Percentiles rank a stretch among this genome's conserved stretches.
Conservation (phyloP, 2,797 vertebrate genomes). For the Austrolebias charrua region DNA sequence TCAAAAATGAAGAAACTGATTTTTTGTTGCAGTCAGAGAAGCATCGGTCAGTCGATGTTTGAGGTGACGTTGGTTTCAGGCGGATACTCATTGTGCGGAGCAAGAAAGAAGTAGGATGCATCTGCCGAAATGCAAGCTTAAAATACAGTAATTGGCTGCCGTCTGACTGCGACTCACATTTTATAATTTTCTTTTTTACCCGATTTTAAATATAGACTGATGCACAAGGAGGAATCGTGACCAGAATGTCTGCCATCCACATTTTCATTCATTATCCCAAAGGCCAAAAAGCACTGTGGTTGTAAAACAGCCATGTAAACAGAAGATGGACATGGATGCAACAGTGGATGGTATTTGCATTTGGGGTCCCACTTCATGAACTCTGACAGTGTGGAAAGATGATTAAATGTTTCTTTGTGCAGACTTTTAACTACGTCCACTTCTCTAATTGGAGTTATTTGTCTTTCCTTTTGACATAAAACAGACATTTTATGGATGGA, state of each 20-base stretch:
- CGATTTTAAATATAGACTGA: neutral
- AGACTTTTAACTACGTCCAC: neutral
- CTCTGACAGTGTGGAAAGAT: neutral
- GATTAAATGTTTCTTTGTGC: too few species aligned
- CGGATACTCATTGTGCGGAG: neutral
- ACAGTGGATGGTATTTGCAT: neutral
- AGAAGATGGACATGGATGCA: neutral
- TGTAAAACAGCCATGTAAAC: neutral
- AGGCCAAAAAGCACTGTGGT: neutral
- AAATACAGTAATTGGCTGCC: neutral
- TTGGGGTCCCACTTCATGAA: neutral
- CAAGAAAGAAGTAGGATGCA: conserved; percentile 1
- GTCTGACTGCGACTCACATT: neutral
- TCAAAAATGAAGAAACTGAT: neutral
- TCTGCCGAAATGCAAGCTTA: conserved; percentile 4
- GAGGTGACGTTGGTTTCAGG: neutral
- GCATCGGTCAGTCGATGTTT: neutral
- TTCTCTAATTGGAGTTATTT: neutral
- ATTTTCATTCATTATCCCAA: too few species aligned
- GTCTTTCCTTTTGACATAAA: neutral
- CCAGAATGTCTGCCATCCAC: neutral
- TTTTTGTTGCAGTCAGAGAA: neutral
- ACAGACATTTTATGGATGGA: neutral
- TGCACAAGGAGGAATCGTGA: neutral
- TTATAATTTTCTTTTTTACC: neutral